These are phyloP conservation scores for Calycopis cecrops DNA, from an alignment of 1,140 invertebrate genomes.

Conservation along the genomic window DNA sequence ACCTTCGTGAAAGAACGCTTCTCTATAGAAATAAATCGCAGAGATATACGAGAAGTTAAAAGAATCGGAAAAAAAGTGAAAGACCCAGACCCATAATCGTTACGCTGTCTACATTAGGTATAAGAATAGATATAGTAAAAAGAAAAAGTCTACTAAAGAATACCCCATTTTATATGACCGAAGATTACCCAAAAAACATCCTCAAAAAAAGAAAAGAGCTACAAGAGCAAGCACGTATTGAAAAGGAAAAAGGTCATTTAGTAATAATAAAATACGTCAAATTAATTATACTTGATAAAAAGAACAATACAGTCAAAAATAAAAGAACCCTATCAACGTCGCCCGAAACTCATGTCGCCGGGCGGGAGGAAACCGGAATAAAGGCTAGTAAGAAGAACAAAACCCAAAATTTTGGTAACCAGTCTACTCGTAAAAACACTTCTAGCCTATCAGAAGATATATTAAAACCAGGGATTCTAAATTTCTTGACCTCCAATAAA, in stretches of 20 bases:
- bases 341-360: not conserved
- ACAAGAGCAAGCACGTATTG: too few species aligned
- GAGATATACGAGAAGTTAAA: conserved; percentile 8
- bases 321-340: conserved; percentile 5
- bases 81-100: conserved; percentile 16
- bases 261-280: conserved; percentile 25
- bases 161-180: conserved; percentile 18
- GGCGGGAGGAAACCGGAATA: too few species aligned
- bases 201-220: too few species aligned
- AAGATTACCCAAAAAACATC: conserved; percentile 26
- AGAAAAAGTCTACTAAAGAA: conserved; percentile 6
- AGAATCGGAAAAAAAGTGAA: too few species aligned
- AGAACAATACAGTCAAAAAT: not conserved
- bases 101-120: conserved; percentile 13
- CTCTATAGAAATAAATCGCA: conserved; percentile 9
- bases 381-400: too few species aligned
- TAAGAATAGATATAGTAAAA: conserved; percentile 14
- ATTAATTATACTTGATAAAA: conserved; percentile 19
- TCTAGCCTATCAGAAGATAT: too few species aligned
- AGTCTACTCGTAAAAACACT: too few species aligned
- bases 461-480: too few species aligned
- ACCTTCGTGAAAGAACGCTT: conserved; percentile 15
- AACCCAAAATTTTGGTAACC: too few species aligned
- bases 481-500: too few species aligned
- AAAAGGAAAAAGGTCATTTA: conserved; percentile 22